A percentile compares a stretch with the other conserved stretches of the same genome.
phyloP scores from a whole-genome alignment of 2,888 invertebrate species.

The Rhogogaster chlorosoma region DNA sequence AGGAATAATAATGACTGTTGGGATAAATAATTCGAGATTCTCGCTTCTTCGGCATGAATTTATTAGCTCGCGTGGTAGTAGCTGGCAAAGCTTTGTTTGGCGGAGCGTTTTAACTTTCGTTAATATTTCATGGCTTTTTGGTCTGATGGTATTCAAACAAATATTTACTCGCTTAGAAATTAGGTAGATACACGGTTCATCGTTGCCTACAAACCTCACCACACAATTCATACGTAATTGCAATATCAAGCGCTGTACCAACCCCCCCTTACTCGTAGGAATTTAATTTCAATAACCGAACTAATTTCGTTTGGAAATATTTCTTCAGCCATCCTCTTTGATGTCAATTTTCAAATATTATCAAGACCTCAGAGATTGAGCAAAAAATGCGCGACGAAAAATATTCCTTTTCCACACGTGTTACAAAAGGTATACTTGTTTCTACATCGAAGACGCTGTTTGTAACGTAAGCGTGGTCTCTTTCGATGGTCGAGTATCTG shows the following conservation, averaged over 20 bases:
- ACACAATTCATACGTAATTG: constrained; percentile 26
- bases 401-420: neutral
- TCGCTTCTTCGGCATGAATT: neutral
- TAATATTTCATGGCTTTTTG: constrained; percentile 14
- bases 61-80: neutral
- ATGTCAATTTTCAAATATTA: neutral
- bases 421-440: neutral
- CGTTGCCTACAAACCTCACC: neutral
- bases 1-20: neutral
- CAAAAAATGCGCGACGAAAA: neutral
- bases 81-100: neutral
- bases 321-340: neutral
- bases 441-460: neutral
- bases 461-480: neutral
- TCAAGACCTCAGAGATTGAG: neutral
- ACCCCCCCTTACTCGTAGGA: neutral
- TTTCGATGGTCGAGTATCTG: constrained; percentile 24
- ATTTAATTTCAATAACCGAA: neutral
- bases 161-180: constrained; percentile 29
- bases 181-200: constrained; percentile 21
- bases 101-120: neutral
- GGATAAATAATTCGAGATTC: neutral
- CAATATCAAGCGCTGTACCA: neutral
- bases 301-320: neutral
- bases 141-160: neutral